Evolutionary conservation across 2,888 invertebrate genomes (phyloP), one percentile per base, ranked within the genome.

Genomic region (Sminthurides aquaticus): DNA sequence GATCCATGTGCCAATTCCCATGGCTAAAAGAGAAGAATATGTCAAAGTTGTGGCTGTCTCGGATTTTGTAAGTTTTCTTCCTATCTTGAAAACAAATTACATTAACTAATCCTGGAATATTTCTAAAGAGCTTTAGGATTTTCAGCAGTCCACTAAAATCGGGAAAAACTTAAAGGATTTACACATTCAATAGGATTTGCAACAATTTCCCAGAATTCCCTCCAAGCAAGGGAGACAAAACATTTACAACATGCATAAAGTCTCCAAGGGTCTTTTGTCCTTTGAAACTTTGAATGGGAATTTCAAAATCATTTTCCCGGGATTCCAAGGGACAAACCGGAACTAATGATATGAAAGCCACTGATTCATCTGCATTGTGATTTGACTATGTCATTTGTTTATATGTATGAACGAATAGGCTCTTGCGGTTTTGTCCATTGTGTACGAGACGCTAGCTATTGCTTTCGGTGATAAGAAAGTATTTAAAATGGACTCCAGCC

Each of bases 361-460:
- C n/a, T n/a, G n/a, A n/a, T n/a, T n/a, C n/a, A n/a, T n/a, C n/a
- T n/a, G n/a, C n/a, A n/a, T n/a, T n/a, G n/a, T n/a, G n/a, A n/a
- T n/a, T n/a, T n/a, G n/a, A n/a, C n/a, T n/a, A n/a, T n/a, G 43
- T 15, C 43, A 11, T 34, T 34, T 34, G 8, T 58, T 57, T 29
- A 58, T 28, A 24, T 57, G 24, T n/a, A n/a, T n/a, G n/a, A n/a
- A n/a, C n/a, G n/a, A n/a, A n/a, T 18, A 63, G 64, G 25, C 34
- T 18, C 22, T 64, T 1, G 58, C 54, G 18, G 15, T 34, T 18
- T 25, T 64, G 8, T 28, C 52, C 29, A 64, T 64, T 5, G 11
- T 59, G 22, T 52, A 59, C 49, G 64, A 64, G 25, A 64, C 59
- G 1, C 2, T 64, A 34, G 49, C 64, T 5, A n/a, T 64, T 1